Evolutionary conservation across 2,113 vertebrate species (phyloP).

Genomic region (Lethenteron camtschaticum): DNA sequence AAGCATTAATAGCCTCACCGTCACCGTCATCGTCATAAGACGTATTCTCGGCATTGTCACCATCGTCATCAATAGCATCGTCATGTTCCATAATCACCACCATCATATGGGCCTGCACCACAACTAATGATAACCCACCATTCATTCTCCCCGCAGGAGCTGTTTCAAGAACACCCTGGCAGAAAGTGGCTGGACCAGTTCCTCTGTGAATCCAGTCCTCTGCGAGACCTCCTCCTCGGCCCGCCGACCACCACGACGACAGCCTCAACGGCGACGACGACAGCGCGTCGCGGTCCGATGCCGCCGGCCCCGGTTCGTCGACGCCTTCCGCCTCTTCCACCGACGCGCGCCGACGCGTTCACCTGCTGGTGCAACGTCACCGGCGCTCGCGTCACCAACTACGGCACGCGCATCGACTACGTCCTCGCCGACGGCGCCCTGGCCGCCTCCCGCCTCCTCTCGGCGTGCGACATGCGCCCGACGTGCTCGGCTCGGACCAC

Average conservation of each 20-base stretch:
- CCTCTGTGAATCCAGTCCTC: constrained; percentile 14
- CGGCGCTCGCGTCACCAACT: constrained; percentile 51
- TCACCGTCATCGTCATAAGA: too few species aligned
- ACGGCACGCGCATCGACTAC: constrained; percentile 63
- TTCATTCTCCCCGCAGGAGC: constrained; percentile 16
- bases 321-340: constrained; percentile 52
- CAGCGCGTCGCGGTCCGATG: not conserved
- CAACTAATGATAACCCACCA: not conserved
- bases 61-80: too few species aligned
- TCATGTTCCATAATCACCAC: too few species aligned
- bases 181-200: constrained; percentile 38
- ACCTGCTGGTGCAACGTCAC: constrained; percentile 53
- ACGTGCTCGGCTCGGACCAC: constrained; percentile 60
- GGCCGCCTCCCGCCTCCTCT: constrained; percentile 21
- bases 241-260: not conserved
- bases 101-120: too few species aligned
- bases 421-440: constrained; percentile 32
- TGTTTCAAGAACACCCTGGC: constrained; percentile 40
- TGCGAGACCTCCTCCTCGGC: not conserved
- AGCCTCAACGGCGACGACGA: not conserved
- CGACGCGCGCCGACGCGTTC: constrained; percentile 34
- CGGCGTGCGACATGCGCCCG: constrained; percentile 39
- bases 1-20: not conserved
- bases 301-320: constrained; percentile 25
- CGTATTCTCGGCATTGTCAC: too few species aligned